Percentiles rank a stretch among this genome's conserved stretches.
Conservation (phyloP, 2,888 invertebrate genomes). For the Pseudanteris insignis region DNA sequence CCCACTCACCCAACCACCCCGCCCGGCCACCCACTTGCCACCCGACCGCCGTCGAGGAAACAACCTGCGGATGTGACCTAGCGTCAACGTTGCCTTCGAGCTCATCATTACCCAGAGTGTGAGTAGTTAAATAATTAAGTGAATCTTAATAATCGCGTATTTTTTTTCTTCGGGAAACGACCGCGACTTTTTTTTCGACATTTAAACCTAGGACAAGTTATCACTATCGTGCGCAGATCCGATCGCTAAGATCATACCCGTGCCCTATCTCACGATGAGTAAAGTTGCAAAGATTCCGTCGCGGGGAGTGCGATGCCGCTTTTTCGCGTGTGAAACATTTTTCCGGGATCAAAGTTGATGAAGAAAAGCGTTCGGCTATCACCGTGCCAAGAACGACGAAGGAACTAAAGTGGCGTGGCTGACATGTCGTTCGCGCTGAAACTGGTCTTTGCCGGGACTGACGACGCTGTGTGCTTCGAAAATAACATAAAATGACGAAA, state of each 20-base stretch:
- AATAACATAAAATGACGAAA: conserved; percentile 31
- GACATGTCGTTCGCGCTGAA: conserved; percentile 31
- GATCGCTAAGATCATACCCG: too few species aligned
- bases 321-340: too few species aligned
- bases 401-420: conserved; percentile 10
- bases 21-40: conserved; percentile 67
- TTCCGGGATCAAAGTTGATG: too few species aligned
- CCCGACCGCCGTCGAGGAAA: conserved; percentile 66
- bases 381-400: too few species aligned
- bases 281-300: too few species aligned
- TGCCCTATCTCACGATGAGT: too few species aligned
- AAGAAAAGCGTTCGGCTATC: too few species aligned
- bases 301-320: too few species aligned
- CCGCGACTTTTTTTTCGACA: too few species aligned
- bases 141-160: too few species aligned
- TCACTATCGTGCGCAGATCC: not conserved
- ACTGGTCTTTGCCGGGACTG: conserved; percentile 23
- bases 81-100: conserved; percentile 27
- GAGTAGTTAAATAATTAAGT: conserved; percentile 19
- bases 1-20: conserved; percentile 62
- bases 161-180: too few species aligned
- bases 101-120: conserved; percentile 21
- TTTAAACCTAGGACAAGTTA: too few species aligned
- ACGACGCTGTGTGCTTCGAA: conserved; percentile 21
- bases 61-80: conserved; percentile 63